A percentile compares a stretch with the other conserved stretches of the same genome.
Conservation (phyloP, 2,888 invertebrate genomes). For the Cheilosia impressa region DNA sequence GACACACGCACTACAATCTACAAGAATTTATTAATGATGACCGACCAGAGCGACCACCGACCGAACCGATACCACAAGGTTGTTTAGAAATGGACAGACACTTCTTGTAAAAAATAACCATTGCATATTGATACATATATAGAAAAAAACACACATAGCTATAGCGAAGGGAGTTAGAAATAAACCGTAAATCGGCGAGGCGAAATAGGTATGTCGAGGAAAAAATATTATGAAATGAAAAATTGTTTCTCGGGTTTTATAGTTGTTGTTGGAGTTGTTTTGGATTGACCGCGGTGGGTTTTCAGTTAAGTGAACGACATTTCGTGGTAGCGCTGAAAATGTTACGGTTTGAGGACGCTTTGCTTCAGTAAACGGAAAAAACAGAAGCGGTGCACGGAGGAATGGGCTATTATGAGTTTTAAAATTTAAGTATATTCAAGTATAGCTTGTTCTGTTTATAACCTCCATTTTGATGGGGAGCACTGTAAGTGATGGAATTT, state of each 20-base stretch:
- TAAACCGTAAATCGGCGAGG: conserved; percentile 59
- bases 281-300: conserved; percentile 37
- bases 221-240: conserved; percentile 20
- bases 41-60: conserved; percentile 16
- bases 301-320: conserved; percentile 61
- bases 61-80: conserved; percentile 40
- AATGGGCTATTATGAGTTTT: conserved; percentile 20
- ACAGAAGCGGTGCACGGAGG: background rate
- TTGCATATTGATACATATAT: background rate
- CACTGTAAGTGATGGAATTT: conserved; percentile 20
- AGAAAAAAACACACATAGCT: conserved; percentile 7
- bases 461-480: conserved; percentile 10
- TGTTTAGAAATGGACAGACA: conserved; percentile 28
- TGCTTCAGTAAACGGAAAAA: background rate
- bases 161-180: conserved; percentile 16
- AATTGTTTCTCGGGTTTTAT: conserved; percentile 30
- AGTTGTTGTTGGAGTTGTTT: conserved; percentile 1
- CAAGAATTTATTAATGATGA: conserved; percentile 53
- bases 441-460: conserved; percentile 28
- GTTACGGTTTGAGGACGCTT: conserved; percentile 55
- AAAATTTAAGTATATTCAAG: conserved; percentile 21
- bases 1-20: background rate
- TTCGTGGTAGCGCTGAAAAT: conserved; percentile 59
- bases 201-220: conserved; percentile 37
- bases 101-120: background rate